These are phyloP conservation scores for Trichonephila clavipes DNA, from an alignment of 1,140 invertebrate genomes.

Conservation along the genomic window DNA sequence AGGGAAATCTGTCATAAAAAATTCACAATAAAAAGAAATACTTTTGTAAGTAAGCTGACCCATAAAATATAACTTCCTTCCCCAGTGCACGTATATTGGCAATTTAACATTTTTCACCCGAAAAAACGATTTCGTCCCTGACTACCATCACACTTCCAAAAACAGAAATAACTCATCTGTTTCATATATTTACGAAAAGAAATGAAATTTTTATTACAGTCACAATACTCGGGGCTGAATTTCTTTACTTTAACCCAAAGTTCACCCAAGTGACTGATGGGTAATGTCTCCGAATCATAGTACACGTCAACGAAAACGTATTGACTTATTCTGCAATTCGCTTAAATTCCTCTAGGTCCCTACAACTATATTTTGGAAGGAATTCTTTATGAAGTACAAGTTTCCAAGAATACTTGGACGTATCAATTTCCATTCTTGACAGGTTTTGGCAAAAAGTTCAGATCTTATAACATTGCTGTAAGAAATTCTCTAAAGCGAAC, in stretches of 20 bases:
- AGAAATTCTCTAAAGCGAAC: background rate
- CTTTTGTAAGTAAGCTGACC: no score
- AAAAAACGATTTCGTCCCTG: background rate
- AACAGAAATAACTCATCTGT: background rate
- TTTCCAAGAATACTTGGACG: background rate
- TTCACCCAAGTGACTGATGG: background rate
- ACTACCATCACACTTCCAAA: background rate
- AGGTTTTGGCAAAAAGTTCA: slow-evolving; percentile 34
- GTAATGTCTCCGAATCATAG: background rate
- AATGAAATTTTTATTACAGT: background rate
- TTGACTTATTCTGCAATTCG: background rate
- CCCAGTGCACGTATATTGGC: no score
- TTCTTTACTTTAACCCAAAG: background rate
- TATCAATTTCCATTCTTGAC: slow-evolving; percentile 37
- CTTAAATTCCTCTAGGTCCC: background rate
- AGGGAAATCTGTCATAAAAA: no score
- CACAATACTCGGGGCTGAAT: background rate
- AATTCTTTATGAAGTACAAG: background rate
- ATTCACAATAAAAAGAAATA: no score
- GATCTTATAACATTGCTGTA: background rate
- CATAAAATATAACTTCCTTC: no score
- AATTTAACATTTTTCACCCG: no score
- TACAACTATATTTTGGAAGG: slow-evolving; percentile 15
- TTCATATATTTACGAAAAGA: background rate
- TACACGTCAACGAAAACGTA: slow-evolving; percentile 11